Evolutionary conservation across 2,113 vertebrate species (phyloP), one percentile per base, ranked within the genome.

Genomic region (Paramisgurnus dabryanus): DNA sequence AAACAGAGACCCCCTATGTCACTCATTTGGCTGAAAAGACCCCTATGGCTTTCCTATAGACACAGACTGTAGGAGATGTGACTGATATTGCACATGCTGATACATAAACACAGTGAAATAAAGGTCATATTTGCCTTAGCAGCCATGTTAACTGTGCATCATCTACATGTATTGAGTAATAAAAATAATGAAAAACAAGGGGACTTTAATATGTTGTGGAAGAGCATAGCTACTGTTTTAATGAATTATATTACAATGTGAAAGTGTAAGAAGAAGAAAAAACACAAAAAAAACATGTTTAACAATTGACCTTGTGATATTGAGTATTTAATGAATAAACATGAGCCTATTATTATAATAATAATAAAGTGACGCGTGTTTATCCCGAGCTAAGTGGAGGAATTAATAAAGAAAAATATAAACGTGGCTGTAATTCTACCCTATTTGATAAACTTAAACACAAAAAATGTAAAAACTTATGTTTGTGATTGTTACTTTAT

Each of bases 1-100:
- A 41, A n/a, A 73, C 83, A 73, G 78, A 50, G 79, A 72, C 15
- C 40, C 69, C 78, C 77, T 69, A 40, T 73, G 83, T 82, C 81
- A 74, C 63, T 81, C 70, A 79, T 74, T 58, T 58, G 55, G 55
- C 55, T 58, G 7, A 58, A 58, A 58, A 5, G 55, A 58, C 55
- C 17, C 17, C 5, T 8, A 18, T 58, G 55, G 55, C 55, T 18
- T 17, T 58, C n/a, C 55, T 7, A 58, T 2, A 2, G 55, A 58
- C 17, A 58, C 55, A 58, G 1, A 13, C 55, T 0, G 13, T 6
- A 58, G 6, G n/a, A 3, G 7, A n/a, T 7, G 55, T n/a, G 17
- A 18, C 7, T n/a, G 18, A 12, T 27, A 7, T 66, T 65, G 50
- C 79, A 81, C 79, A 63, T 81, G 79, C 73, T 76, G 71, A 58